Conservation (phyloP, 64 coral and sea anemone genomes). For the Stylophora pistillata region DNA sequence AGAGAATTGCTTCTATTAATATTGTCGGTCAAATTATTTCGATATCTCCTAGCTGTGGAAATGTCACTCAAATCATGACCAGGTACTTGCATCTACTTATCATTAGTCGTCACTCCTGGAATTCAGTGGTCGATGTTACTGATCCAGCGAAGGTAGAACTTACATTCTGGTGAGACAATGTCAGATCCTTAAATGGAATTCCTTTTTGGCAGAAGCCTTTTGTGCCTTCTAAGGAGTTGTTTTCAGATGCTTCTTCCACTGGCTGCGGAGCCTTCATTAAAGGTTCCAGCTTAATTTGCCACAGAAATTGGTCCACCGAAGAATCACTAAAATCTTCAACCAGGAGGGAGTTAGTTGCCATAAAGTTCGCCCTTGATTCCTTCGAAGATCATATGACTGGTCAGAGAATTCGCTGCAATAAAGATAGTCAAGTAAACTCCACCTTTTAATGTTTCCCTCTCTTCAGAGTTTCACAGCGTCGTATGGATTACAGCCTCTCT, state of each 20-base stretch:
- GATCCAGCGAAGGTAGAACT: not conserved
- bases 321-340: not conserved
- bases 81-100: conserved; percentile 35
- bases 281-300: conserved; percentile 3
- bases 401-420: conserved; percentile 19
- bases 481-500: too few species aligned
- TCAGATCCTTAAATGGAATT: not conserved
- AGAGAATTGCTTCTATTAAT: conserved; percentile 30
- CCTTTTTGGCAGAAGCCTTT: not conserved
- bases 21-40: conserved; percentile 33
- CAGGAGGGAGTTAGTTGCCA: not conserved
- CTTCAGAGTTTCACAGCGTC: too few species aligned
- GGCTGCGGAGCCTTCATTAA: conserved; percentile 23
- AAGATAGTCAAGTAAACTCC: conserved; percentile 48
- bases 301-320: conserved; percentile 1
- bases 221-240: not conserved
- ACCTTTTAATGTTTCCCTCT: too few species aligned
- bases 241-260: not conserved
- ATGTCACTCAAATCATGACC: conserved; percentile 39
- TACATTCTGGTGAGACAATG: not conserved
- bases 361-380: not conserved
- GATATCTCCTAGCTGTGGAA: not conserved
- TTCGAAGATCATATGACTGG: not conserved
- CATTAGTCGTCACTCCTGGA: not conserved
- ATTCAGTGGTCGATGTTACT: not conserved